phyloP scores from a whole-genome alignment of 2,113 vertebrate species.

The Hyaena hyaena region DNA sequence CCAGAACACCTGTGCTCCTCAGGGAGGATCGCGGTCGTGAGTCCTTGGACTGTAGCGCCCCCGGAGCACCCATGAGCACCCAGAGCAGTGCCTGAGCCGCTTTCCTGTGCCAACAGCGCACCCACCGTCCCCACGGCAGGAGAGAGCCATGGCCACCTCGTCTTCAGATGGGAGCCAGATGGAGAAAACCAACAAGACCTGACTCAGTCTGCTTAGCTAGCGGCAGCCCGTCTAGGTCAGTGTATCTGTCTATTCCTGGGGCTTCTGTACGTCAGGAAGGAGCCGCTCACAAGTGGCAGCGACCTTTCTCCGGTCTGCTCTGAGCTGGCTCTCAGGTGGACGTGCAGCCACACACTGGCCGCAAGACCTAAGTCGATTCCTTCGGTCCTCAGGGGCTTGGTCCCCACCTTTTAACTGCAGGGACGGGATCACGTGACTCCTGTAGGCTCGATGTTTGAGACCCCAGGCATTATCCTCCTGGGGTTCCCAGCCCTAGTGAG shows the following conservation, averaged over 20 bases:
- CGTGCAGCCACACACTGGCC: rapidly evolving
- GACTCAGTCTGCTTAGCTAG: neutral
- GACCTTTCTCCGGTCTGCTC: neutral
- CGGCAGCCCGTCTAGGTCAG: neutral
- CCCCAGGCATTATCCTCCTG: neutral
- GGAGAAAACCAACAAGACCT: neutral
- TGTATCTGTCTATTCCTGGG: neutral
- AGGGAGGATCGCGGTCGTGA: rapidly evolving
- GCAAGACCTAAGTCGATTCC: rapidly evolving
- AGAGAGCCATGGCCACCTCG: neutral
- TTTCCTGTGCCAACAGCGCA: rapidly evolving
- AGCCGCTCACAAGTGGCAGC: neutral
- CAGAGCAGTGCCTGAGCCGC: rapidly evolving
- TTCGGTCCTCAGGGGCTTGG: rapidly evolving
- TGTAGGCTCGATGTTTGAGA: neutral
- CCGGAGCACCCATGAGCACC: rapidly evolving
- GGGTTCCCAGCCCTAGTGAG: neutral
- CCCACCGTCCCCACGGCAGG: rapidly evolving
- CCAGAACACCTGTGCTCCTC: no score
- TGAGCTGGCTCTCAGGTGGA: neutral
- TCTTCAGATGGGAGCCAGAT: neutral
- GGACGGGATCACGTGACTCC: neutral
- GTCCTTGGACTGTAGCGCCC: neutral
- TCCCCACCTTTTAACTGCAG: neutral
- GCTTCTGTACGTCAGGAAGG: neutral